These are phyloP conservation scores for Rhabdomys pumilio DNA, from an alignment of 2,797 vertebrate species.

Conservation along the genomic window DNA sequence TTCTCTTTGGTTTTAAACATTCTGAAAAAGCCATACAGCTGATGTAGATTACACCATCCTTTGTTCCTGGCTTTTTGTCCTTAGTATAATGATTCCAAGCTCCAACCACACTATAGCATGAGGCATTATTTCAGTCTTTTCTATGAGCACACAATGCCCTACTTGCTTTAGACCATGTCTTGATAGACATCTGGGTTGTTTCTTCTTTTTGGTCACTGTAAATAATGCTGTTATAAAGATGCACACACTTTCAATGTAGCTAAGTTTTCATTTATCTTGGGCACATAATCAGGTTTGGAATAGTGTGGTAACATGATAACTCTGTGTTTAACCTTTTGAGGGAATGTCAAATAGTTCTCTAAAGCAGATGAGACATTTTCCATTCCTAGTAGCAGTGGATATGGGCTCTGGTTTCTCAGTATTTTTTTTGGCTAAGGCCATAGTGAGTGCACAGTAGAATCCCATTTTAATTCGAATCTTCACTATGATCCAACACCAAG, in stretches of 20 bases:
- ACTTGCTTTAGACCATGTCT: neutral
- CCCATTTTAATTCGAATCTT: neutral
- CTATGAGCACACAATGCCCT: neutral
- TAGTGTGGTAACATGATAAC: neutral
- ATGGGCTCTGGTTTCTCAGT: neutral
- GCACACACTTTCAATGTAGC: neutral
- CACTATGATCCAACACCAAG: no score
- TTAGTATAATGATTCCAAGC: neutral
- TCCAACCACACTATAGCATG: neutral
- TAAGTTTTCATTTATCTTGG: neutral
- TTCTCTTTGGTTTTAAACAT: neutral
- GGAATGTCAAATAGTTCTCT: neutral
- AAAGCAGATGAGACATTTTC: neutral
- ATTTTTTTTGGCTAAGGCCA: neutral
- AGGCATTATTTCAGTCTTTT: neutral
- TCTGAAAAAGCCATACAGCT: neutral
- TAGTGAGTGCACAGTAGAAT: neutral
- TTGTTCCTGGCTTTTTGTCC: neutral
- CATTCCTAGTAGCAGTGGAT: neutral
- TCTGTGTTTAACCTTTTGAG: conserved; percentile 2
- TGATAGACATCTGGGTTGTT: neutral
- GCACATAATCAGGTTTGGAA: neutral
- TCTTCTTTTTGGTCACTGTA: neutral
- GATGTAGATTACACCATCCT: neutral
- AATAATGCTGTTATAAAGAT: neutral